phyloP scores from a whole-genome alignment of 2,797 vertebrate genomes.

The Crenuchus spilurus region DNA sequence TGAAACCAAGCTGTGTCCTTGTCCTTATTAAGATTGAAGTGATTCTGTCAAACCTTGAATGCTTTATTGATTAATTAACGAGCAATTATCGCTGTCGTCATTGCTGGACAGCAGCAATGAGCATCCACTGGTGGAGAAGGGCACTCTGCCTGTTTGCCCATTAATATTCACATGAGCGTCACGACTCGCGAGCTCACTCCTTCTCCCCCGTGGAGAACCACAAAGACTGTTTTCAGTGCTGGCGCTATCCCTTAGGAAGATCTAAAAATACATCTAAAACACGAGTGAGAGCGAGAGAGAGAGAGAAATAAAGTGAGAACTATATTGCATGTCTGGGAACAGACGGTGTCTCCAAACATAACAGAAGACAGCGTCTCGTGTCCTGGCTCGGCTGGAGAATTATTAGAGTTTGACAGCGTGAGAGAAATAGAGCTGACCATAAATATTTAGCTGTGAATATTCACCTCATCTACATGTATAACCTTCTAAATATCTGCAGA shows the following conservation, averaged over 20 bases:
- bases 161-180: conserved; percentile 45
- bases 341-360: not conserved
- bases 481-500: conserved; percentile 1
- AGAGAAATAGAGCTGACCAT: conserved; percentile 1
- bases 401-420: not conserved
- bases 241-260: conserved; percentile 7
- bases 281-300: conserved; percentile 16
- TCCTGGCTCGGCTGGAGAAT: not conserved
- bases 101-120: not conserved
- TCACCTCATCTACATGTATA: not conserved
- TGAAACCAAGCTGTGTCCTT: conserved; percentile 14
- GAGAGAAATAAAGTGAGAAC: not conserved
- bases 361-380: not conserved
- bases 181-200: conserved; percentile 19
- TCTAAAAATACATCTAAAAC: conserved; percentile 48
- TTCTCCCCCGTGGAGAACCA: conserved; percentile 15
- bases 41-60: not conserved
- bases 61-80: conserved; percentile 1
- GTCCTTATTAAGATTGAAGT: conserved; percentile 19
- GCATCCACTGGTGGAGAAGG: conserved; percentile 13
- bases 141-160: conserved; percentile 19
- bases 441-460: not conserved
- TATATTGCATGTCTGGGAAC: not conserved
- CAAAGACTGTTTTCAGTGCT: conserved; percentile 44
- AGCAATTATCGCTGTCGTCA: not conserved